Evolutionary conservation across 1,140 invertebrate species (phyloP), one percentile per base, ranked within the genome.

Genomic region (Drosophila erecta): DNA sequence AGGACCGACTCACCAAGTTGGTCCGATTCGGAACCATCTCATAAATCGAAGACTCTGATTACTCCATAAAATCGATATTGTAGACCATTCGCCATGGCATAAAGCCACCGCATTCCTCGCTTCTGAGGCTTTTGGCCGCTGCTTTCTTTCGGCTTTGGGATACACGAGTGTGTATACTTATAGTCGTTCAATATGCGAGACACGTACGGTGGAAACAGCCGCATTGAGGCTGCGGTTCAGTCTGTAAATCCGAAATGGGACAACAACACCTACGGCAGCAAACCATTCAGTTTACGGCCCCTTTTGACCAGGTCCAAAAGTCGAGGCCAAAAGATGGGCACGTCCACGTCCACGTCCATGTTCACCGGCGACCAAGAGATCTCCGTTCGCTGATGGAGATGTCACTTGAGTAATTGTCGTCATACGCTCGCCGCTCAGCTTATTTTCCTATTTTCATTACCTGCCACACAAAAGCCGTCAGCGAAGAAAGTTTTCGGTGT

Each of bases 401-500:
- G 86, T 90, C 86, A 84, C 69, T 83, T 90, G 86, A 90, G 83
- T 90, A 83, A 90, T 90, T 90, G 86, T 87, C 70, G 74, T 80
- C 66, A 72, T 69, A 79, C 58, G 69, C 73, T 69, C 59, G 43
- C 14, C 41, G 53, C 17, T 57, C 55, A 47, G 62, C 81, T 80
- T 77, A 80, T 58, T 85, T 85, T 67, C 50, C 58, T 61, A 76
- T 84, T 79, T 72, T 41, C 50, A 50, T 65, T 80, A 64, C 69
- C 74, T 76, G 65, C 55, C 41, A 37, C 46, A 75, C 71, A 78
- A 74, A 55, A 59, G 69, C 38, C 57, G 71, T 47, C 58, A 35
- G 30, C 50, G 35, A 74, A 54, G 66, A 85, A 84, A 76, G 81
- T 84, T 84, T 65, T 73, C 27, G 58, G 12, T 49, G 64, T 40